phyloP scores from a whole-genome alignment of 2,888 invertebrate species.

The Vesta saturnalis region DNA sequence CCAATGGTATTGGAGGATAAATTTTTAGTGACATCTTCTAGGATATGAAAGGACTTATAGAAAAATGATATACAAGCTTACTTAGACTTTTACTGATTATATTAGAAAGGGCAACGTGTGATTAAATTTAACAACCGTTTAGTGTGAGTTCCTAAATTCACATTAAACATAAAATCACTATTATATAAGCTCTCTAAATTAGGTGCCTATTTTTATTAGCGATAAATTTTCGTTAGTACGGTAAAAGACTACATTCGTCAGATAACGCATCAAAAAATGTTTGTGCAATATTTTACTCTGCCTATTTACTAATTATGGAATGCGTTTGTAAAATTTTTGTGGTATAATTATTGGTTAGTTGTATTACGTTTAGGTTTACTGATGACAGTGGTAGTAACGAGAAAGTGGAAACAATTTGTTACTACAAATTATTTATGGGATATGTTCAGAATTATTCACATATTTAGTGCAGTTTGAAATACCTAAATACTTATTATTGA shows the following conservation, averaged over 20 bases:
- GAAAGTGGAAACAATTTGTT: too few species aligned
- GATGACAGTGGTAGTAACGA: too few species aligned
- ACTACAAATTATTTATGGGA: too few species aligned
- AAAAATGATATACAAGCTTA: not conserved
- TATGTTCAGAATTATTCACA: too few species aligned
- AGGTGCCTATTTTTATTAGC: not conserved
- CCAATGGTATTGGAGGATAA: constrained; percentile 13
- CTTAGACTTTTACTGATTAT: not conserved
- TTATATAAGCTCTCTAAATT: not conserved
- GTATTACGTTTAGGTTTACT: too few species aligned
- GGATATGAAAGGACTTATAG: not conserved
- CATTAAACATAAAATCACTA: too few species aligned
- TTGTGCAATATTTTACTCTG: too few species aligned
- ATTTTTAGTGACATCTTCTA: not conserved
- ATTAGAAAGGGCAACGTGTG: not conserved
- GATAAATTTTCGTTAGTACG: not conserved
- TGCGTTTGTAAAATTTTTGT: too few species aligned
- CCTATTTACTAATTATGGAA: not conserved
- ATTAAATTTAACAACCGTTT: not conserved
- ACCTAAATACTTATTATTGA: too few species aligned
- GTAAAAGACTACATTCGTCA: not conserved
- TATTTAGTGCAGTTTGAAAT: too few species aligned
- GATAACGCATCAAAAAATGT: not conserved
- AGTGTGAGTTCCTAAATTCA: too few species aligned
- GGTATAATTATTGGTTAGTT: too few species aligned